Percentiles rank a stretch among this genome's conserved stretches.
Evolutionary conservation across 2,797 vertebrate species (phyloP).

Genomic region (Bufotes viridis): DNA sequence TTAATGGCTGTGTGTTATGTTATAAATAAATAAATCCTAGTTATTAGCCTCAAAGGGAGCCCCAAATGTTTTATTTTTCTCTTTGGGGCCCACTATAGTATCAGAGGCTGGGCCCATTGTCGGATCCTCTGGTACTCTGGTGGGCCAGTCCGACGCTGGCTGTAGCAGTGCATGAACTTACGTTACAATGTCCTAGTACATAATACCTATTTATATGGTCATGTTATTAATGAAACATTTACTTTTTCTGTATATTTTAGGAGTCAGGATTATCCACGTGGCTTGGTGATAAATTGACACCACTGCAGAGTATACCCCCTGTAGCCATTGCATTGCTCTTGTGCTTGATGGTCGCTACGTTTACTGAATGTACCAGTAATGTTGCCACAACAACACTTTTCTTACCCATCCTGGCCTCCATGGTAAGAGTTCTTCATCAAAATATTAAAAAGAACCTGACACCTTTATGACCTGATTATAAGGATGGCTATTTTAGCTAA

Average conservation of each 20-base stretch:
- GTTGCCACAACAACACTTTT: conserved; percentile 92
- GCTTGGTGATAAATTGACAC: conserved; percentile 82
- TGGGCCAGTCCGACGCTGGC: too few species aligned
- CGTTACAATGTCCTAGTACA: too few species aligned
- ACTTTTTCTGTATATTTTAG: conserved; percentile 68
- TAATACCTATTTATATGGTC: not conserved
- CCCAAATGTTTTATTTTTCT: too few species aligned
- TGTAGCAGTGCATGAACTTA: too few species aligned
- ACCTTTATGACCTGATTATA: not conserved
- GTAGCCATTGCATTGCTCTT: conserved; percentile 80
- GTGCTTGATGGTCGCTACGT: conserved; percentile 80
- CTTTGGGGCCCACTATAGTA: too few species aligned
- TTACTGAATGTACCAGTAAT: conserved; percentile 94
- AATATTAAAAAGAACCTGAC: not conserved
- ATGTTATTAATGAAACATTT: not conserved
- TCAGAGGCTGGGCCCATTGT: too few species aligned
- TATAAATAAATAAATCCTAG: too few species aligned
- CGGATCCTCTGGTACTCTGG: too few species aligned
- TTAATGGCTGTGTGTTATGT: too few species aligned
- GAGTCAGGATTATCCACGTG: conserved; percentile 81
- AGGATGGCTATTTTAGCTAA: not conserved
- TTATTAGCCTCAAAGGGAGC: too few species aligned
- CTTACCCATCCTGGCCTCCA: conserved; percentile 88
- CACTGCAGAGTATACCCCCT: conserved; percentile 79
- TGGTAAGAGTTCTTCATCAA: conserved; percentile 75